Evolutionary conservation across 2,888 invertebrate species (phyloP), one percentile per base, ranked within the genome.

Genomic region (Patella caerulea): DNA sequence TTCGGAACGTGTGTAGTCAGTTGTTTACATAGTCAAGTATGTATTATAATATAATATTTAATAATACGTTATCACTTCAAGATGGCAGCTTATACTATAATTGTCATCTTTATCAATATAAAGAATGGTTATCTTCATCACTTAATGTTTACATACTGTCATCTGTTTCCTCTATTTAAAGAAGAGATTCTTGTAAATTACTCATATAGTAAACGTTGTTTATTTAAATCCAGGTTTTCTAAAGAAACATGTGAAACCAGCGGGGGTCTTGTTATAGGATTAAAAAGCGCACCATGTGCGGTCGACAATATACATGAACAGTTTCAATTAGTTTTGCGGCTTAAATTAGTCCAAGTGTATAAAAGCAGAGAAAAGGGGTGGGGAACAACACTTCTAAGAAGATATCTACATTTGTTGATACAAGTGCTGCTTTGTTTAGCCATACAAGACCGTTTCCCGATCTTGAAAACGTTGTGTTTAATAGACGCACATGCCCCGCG

Each of bases 11-110:
- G 45, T 45, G 45, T 45, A 45, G 45, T 45, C 9, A 45, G 45
- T 45, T 45, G 45, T 45, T 45, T 45, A 45, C 45, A 45, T 45
- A 45, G 45, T 45, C 45, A 65, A 65, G 65, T 19, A 15, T 65
- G 65, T 65, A 19, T 65, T 19, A 65, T 65, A 65, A 65, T 65
- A 65, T 65, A 65, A 65, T 65, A 65, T 65, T 65, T 65, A 65
- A 65, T 65, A 65, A 65, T 19, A 65, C 19, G 24, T 65, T 65
- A 24, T 65, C 24, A 65, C 14, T 24, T 24, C 65, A 65, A 65
- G 19, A 24, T 65, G 14, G 19, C 65, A 19, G 19, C 19, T 65
- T 65, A 65, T 65, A 24, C 24, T 65, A 65, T 24, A 65, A 65
- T 65, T 65, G 65, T 65, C 65, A 65, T 65, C 65, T 65, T 65